phyloP scores from a whole-genome alignment of 1,140 invertebrate species.

The Drosophila parabipectinata region DNA sequence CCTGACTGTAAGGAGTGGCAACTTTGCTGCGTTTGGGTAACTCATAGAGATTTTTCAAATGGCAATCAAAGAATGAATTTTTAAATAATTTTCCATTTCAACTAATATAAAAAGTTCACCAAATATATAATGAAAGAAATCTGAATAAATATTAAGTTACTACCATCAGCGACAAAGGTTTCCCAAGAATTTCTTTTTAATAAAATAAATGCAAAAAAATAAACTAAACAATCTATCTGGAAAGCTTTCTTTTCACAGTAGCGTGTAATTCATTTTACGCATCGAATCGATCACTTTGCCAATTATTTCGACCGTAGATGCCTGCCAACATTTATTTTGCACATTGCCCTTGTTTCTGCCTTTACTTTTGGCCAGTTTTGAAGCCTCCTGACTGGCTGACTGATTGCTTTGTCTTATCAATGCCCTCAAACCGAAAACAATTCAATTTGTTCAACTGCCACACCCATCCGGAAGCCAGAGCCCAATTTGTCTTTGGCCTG shows the following conservation, averaged over 20 bases:
- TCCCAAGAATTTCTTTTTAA: no score
- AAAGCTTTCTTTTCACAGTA: neutral
- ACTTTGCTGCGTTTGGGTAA: no score
- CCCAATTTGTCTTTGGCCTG: slow-evolving; percentile 35
- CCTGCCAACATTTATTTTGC: slow-evolving; percentile 41
- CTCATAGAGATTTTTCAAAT: no score
- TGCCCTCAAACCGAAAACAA: slow-evolving; percentile 65
- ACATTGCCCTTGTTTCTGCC: slow-evolving; percentile 7
- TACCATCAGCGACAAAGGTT: no score
- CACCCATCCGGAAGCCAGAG: slow-evolving; percentile 39
- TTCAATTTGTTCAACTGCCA: slow-evolving; percentile 76
- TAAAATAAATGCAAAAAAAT: neutral
- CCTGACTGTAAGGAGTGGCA: no score
- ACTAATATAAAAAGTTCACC: no score
- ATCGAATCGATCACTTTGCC: slow-evolving; percentile 58
- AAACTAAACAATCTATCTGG: neutral
- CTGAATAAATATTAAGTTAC: no score
- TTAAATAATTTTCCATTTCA: no score
- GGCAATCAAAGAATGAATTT: no score
- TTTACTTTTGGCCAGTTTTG: slow-evolving; percentile 46
- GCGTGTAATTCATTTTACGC: slow-evolving; percentile 18
- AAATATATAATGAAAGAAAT: no score
- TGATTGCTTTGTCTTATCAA: slow-evolving; percentile 80
- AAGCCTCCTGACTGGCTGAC: slow-evolving; percentile 56
- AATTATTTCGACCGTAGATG: slow-evolving; percentile 37